Evolutionary conservation across 1,140 invertebrate genomes (phyloP).

Genomic region (Danaus plexippus): DNA sequence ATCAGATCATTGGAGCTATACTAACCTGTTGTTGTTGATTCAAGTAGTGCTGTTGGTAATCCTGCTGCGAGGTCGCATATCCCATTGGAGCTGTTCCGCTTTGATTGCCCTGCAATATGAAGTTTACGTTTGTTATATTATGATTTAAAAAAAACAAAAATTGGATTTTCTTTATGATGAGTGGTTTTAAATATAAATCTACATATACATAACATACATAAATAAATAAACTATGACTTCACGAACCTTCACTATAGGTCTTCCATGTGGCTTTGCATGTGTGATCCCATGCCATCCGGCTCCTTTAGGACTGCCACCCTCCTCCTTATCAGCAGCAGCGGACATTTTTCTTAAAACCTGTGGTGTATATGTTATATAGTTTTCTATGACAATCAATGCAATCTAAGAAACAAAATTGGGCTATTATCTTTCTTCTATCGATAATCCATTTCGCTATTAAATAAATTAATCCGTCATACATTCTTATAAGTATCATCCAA

Average conservation of each 20-base stretch:
- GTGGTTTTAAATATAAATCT: too few relatives aligned
- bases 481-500: too few relatives aligned
- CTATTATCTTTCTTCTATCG: too few relatives aligned
- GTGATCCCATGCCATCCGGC: conserved; percentile 20
- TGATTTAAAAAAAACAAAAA: too few relatives aligned
- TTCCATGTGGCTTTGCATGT: conserved; percentile 60
- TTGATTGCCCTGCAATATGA: conserved; percentile 47
- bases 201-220: too few relatives aligned
- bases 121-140: too few relatives aligned
- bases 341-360: conserved; percentile 91
- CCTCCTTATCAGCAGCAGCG: conserved; percentile 89
- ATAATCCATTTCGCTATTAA: too few relatives aligned
- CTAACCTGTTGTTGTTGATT: conserved; percentile 34
- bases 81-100: conserved; percentile 47
- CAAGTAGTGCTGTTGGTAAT: conserved; percentile 57
- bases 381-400: too few relatives aligned
- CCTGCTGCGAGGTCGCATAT: conserved; percentile 44
- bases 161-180: too few relatives aligned
- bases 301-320: conserved; percentile 58
- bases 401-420: too few relatives aligned
- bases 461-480: too few relatives aligned
- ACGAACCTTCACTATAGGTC: conserved; percentile 67
- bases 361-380: background rate
- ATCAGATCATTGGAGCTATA: background rate
- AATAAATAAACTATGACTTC: too few relatives aligned